Conservation (phyloP, 1,140 invertebrate species). For the Mesaphorura yosii region DNA sequence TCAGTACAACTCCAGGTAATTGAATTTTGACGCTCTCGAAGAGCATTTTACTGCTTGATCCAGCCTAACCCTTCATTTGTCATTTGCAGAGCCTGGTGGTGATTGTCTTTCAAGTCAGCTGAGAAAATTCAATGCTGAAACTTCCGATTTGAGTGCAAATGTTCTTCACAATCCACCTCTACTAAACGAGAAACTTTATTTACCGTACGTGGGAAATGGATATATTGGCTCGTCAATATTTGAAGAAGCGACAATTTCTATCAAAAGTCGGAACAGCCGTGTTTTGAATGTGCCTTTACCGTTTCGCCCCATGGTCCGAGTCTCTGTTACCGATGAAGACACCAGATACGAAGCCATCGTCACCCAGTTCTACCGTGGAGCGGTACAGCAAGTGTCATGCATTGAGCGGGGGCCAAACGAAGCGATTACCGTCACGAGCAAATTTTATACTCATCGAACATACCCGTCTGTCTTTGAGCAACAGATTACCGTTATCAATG, state of each 20-base stretch:
- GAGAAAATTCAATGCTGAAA: conserved; percentile 46
- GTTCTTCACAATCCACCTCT: conserved; percentile 47
- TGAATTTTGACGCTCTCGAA: conserved; percentile 2
- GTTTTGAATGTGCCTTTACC: conserved; percentile 56
- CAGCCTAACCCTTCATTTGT: conserved; percentile 1
- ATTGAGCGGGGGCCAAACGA: conserved; percentile 46
- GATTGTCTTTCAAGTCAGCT: conserved; percentile 53
- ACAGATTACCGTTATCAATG: conserved; percentile 64
- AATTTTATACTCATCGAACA: conserved; percentile 65
- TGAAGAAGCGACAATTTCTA: conserved; percentile 52
- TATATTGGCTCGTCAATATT: conserved; percentile 53
- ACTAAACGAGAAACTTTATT: conserved; percentile 46
- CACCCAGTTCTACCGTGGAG: conserved; percentile 48
- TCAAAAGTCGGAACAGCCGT: conserved; percentile 49
- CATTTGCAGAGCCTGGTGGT: conserved; percentile 43
- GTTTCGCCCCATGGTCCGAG: conserved; percentile 59
- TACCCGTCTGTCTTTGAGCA: conserved; percentile 66
- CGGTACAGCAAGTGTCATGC: conserved; percentile 50
- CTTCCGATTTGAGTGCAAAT: conserved; percentile 54
- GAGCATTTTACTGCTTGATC: conserved; percentile 1
- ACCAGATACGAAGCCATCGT: conserved; percentile 31
- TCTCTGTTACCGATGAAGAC: conserved; percentile 33
- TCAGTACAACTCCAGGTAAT: conserved; percentile 38
- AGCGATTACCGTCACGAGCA: conserved; percentile 53
- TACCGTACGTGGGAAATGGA: conserved; percentile 70